These are phyloP conservation scores for Pseudomyrmex sp. DNA, from an alignment of 1,140 invertebrate species.

Conservation along the genomic window DNA sequence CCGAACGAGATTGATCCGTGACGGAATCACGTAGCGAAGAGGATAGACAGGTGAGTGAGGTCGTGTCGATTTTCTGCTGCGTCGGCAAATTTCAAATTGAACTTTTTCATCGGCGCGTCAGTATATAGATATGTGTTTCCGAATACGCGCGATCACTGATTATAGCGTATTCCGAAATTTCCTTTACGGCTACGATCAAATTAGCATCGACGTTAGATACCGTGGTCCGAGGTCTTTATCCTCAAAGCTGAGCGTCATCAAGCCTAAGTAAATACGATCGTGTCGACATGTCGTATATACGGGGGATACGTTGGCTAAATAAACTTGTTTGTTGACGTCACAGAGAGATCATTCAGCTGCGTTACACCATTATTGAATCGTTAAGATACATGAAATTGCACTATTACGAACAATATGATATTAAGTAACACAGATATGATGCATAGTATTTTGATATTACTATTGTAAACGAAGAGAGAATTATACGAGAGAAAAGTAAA, in stretches of 20 bases:
- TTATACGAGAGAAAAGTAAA: too few relatives aligned
- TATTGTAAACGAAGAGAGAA: too few relatives aligned
- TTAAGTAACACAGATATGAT: too few relatives aligned
- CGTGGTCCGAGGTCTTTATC: slow-evolving; percentile 23
- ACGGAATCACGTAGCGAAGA: slow-evolving; percentile 53
- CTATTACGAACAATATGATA: too few relatives aligned
- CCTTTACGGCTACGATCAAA: slow-evolving; percentile 18
- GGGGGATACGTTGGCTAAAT: slow-evolving; percentile 14
- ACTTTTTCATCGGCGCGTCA: slow-evolving; percentile 34
- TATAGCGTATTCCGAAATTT: background rate
- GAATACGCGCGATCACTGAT: slow-evolving; percentile 1
- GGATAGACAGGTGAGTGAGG: slow-evolving; percentile 51
- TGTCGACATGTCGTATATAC: slow-evolving; percentile 8
- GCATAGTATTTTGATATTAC: too few relatives aligned
- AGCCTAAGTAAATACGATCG: slow-evolving; percentile 39
- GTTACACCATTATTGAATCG: background rate
- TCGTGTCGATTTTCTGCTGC: slow-evolving; percentile 50
- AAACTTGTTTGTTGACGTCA: slow-evolving; percentile 15
- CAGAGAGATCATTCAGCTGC: slow-evolving; percentile 1
- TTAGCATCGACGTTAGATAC: slow-evolving; percentile 17
- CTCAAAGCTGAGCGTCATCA: slow-evolving; percentile 42
- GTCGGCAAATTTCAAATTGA: slow-evolving; percentile 50
- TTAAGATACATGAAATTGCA: background rate
- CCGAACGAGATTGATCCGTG: slow-evolving; percentile 48
- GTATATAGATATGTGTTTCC: background rate